Conservation (phyloP, 2,888 invertebrate genomes). For the Venustoraphidia nigricollis region DNA sequence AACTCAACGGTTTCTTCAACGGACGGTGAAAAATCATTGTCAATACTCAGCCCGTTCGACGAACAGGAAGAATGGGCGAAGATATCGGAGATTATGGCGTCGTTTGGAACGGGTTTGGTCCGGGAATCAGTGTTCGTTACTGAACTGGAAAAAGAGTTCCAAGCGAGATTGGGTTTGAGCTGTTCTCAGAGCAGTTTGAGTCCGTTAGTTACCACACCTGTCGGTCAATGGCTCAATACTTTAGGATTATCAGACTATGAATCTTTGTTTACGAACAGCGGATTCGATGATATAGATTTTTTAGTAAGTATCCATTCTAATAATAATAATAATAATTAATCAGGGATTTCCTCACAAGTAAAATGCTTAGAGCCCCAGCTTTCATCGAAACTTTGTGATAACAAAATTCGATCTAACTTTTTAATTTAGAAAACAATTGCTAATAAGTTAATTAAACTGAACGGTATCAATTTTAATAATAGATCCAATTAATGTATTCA, state of each 20-base stretch:
- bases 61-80: slow-evolving; percentile 94
- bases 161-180: slow-evolving; percentile 47
- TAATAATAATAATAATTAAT: no score
- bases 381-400: no score
- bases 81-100: slow-evolving; percentile 90
- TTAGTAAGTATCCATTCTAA: slow-evolving; percentile 49
- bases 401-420: no score
- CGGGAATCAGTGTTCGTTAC: slow-evolving; percentile 63
- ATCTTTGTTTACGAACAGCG: slow-evolving; percentile 67
- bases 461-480: no score
- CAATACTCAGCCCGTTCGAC: slow-evolving; percentile 75
- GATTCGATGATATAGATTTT: slow-evolving; percentile 85
- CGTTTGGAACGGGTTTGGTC: slow-evolving; percentile 74
- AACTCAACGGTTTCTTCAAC: slow-evolving; percentile 22
- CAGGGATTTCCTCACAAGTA: no score
- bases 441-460: no score
- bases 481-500: no score
- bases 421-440: no score
- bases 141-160: slow-evolving; percentile 66
- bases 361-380: no score
- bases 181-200: slow-evolving; percentile 37
- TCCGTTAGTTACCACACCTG: slow-evolving; percentile 34
- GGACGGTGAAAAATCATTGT: slow-evolving; percentile 31
- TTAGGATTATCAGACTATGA: slow-evolving; percentile 72
- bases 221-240: slow-evolving; percentile 66